Conservation (phyloP, 2,888 invertebrate species). For the Philereme transversata region DNA sequence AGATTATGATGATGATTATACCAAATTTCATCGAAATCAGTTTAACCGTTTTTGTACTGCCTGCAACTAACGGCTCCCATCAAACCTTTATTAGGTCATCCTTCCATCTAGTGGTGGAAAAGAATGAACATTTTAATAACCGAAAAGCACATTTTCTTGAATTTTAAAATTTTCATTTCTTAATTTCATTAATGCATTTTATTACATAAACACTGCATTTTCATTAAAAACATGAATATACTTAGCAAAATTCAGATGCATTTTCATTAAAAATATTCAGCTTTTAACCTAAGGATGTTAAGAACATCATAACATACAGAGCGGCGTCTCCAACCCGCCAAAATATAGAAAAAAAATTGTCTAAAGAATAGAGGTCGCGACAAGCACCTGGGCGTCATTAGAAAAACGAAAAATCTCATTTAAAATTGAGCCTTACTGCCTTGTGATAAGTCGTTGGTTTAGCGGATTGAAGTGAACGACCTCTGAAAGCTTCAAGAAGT, state of each 20-base stretch:
- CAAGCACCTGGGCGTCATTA: constrained; percentile 44
- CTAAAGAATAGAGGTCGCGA: constrained; percentile 43
- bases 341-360: constrained; percentile 31
- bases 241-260: neutral
- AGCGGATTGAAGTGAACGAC: constrained; percentile 61
- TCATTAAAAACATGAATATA: constrained; percentile 1
- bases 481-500: constrained; percentile 72
- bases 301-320: constrained; percentile 35
- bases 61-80: too few species aligned
- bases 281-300: constrained; percentile 26
- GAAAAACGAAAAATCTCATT: constrained; percentile 36
- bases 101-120: too few species aligned
- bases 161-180: too few species aligned
- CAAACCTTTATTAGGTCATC: too few species aligned
- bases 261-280: constrained; percentile 28
- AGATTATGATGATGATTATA: too few species aligned
- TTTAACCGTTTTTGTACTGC: too few species aligned
- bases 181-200: too few species aligned
- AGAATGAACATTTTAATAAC: too few species aligned
- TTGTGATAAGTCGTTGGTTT: constrained; percentile 22
- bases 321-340: constrained; percentile 35
- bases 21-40: too few species aligned
- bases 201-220: constrained; percentile 6
- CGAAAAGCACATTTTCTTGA: too few species aligned
- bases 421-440: constrained; percentile 50